Percentiles rank a stretch among this genome's conserved stretches.
Evolutionary conservation across 2,888 invertebrate species (phyloP).

Genomic region (Eledona agricola): DNA sequence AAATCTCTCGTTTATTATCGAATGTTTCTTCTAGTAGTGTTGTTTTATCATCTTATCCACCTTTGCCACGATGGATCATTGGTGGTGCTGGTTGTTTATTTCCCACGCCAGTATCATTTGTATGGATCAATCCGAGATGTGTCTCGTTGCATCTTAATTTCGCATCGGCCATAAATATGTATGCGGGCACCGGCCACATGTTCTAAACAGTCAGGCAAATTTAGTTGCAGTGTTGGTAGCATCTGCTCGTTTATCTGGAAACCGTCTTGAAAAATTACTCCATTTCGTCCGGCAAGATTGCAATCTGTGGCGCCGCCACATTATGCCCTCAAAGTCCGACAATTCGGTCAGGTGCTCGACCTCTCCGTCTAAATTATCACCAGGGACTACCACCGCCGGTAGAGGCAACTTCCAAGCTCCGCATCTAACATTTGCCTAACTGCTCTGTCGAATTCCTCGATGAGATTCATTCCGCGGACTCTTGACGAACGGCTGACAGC

Average conservation of each 20-base stretch:
- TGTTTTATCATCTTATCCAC: no score
- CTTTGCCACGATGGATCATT: no score
- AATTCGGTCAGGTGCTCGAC: conserved; percentile 25
- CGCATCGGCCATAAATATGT: conserved; percentile 26
- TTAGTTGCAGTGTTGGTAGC: conserved; percentile 36
- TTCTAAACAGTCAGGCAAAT: conserved; percentile 31
- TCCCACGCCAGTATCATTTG: no score
- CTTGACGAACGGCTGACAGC: conserved; percentile 48
- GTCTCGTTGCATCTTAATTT: conserved; percentile 13
- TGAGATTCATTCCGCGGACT: conserved; percentile 17
- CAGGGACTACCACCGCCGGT: no score
- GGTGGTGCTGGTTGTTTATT: no score
- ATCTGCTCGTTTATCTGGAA: conserved; percentile 43
- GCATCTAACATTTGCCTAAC: conserved; percentile 19
- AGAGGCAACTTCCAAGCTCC: no score
- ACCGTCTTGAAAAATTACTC: conserved; percentile 43
- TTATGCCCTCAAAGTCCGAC: conserved; percentile 37
- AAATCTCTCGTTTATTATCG: no score
- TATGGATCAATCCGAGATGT: no score
- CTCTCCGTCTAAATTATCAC: conserved; percentile 12
- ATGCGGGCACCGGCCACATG: conserved; percentile 20
- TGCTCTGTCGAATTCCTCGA: conserved; percentile 28
- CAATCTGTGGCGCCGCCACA: conserved; percentile 44
- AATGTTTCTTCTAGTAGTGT: no score
- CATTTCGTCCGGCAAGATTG: conserved; percentile 41